Evolutionary conservation across 2,797 vertebrate genomes (phyloP).

Genomic region (Eulemur mongoz): DNA sequence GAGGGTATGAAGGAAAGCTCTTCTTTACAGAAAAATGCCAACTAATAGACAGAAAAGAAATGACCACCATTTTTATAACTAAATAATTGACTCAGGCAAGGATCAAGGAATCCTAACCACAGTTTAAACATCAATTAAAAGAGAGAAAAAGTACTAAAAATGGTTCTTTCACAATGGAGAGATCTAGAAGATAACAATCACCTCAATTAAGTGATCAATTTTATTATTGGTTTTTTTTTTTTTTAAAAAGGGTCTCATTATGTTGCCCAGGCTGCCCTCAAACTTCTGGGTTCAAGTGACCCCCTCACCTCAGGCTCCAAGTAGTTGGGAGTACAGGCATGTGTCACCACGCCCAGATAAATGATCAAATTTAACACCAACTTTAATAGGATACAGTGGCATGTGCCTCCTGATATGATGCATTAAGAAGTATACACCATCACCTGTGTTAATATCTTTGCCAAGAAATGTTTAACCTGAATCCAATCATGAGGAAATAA

Average conservation of each 20-base stretch:
- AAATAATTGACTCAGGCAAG: neutral
- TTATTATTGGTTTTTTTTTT: neutral
- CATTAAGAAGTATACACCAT: neutral
- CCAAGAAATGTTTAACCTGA: slow-evolving; percentile 7
- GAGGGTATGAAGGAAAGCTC: neutral
- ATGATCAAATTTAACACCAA: neutral
- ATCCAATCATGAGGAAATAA: neutral
- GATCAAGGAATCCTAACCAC: neutral
- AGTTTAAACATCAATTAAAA: neutral
- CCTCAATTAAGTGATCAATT: neutral
- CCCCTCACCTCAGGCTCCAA: neutral
- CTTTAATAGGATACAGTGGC: neutral
- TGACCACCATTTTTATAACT: neutral
- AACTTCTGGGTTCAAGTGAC: neutral
- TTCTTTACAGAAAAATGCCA: neutral
- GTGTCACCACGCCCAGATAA: neutral
- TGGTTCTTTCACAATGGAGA: neutral
- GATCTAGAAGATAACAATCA: neutral
- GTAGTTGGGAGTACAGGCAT: neutral
- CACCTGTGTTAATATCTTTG: neutral
- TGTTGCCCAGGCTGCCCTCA: neutral
- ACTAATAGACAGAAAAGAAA: neutral
- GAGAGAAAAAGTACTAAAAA: neutral
- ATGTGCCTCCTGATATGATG: neutral
- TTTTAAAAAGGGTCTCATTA: neutral